A percentile compares a stretch with the other conserved stretches of the same genome.
Evolutionary conservation across 2,113 vertebrate genomes (phyloP).

Genomic region (Psittacus erithacus): DNA sequence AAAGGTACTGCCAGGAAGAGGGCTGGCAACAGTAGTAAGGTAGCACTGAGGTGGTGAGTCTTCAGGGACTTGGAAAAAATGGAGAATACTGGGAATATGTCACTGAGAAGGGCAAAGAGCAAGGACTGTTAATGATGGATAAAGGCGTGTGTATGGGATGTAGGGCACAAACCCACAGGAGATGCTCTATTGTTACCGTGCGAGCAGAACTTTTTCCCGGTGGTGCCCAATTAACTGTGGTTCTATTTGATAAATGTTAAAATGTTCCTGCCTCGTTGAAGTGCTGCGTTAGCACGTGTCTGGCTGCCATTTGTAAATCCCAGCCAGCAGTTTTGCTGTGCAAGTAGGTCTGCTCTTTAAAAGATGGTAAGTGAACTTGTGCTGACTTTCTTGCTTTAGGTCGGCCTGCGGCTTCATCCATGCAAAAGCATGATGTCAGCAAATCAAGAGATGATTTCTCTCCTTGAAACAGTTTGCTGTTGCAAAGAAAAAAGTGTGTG

Average conservation of each 20-base stretch:
- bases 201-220: neutral
- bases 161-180: neutral
- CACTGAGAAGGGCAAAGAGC: neutral
- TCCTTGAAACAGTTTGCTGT: neutral
- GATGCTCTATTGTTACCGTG: neutral
- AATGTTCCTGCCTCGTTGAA: neutral
- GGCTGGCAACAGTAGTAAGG: neutral
- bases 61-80: neutral
- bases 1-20: neutral
- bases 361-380: neutral
- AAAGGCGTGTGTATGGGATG: neutral
- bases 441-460: neutral
- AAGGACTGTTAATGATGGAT: neutral
- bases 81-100: neutral
- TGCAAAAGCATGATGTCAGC: neutral
- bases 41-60: neutral
- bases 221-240: slow-evolving; percentile 22
- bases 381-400: neutral
- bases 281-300: slow-evolving; percentile 23
- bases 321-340: slow-evolving; percentile 13
- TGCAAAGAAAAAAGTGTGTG: neutral
- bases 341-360: neutral
- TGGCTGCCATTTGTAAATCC: slow-evolving; percentile 19
- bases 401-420: neutral
- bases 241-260: slow-evolving; percentile 42